Evolutionary conservation across 2,888 invertebrate species (phyloP).

Genomic region (Eupithecia pulchellata): DNA sequence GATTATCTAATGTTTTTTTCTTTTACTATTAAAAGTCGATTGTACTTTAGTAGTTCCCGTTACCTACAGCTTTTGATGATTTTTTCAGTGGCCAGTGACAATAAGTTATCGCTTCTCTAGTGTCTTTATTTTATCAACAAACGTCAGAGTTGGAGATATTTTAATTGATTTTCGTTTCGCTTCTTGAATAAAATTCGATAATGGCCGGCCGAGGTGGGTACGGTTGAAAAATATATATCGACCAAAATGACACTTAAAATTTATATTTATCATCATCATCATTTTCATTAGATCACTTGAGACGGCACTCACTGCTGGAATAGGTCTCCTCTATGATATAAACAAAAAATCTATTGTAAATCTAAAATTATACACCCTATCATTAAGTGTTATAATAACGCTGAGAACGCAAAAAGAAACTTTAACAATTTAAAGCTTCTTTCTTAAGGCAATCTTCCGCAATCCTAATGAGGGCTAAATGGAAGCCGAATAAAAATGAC

Average conservation of each 20-base stretch:
- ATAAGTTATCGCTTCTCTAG: not conserved
- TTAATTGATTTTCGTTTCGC: not conserved
- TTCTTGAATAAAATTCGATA: not conserved
- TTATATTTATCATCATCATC: not conserved
- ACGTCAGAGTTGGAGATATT: not conserved
- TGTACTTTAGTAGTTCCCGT: not conserved
- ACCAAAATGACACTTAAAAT: not conserved
- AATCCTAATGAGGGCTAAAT: too few relatives aligned
- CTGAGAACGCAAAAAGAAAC: not conserved
- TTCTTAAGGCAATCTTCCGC: too few relatives aligned
- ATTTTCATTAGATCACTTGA: too few relatives aligned
- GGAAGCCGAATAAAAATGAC: not conserved
- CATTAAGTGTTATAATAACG: too few relatives aligned
- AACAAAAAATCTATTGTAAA: not conserved
- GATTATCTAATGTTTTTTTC: not conserved
- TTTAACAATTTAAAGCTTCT: not conserved
- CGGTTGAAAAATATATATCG: not conserved
- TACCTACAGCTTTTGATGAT: not conserved
- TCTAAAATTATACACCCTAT: too few relatives aligned
- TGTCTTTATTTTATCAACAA: not conserved
- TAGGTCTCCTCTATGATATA: too few relatives aligned
- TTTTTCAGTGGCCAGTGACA: too few relatives aligned
- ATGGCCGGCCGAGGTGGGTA: not conserved
- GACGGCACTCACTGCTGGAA: not conserved
- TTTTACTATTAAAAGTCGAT: not conserved